Percentiles rank a stretch among this genome's conserved stretches.
These are phyloP conservation scores for Sebastes variabilis DNA, from an alignment of 2,797 vertebrate genomes.

Conservation along the genomic window DNA sequence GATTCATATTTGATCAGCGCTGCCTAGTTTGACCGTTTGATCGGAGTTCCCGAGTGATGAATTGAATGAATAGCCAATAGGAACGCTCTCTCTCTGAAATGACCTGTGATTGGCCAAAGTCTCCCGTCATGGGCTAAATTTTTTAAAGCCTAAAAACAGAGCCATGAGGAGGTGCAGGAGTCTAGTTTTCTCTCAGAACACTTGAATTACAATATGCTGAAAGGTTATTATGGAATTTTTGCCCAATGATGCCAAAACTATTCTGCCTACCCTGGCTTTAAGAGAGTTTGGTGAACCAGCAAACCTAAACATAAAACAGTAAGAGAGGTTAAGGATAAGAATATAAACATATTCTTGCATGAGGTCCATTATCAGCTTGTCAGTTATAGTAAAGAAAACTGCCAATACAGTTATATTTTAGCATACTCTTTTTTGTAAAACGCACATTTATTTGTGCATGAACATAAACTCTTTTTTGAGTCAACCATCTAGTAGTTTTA, in stretches of 20 bases:
- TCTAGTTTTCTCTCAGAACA: too few relatives aligned
- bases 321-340: neutral
- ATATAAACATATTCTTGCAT: neutral
- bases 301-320: neutral
- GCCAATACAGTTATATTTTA: neutral
- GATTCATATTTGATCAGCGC: too few relatives aligned
- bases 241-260: too few relatives aligned
- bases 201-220: too few relatives aligned
- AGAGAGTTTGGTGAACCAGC: neutral
- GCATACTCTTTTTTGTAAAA: neutral
- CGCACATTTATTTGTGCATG: neutral
- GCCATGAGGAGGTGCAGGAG: too few relatives aligned
- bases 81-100: too few relatives aligned
- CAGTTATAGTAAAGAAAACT: neutral
- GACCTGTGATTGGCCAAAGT: too few relatives aligned
- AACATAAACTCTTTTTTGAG: neutral
- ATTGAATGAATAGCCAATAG: too few relatives aligned
- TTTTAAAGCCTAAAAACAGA: too few relatives aligned
- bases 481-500: neutral
- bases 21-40: too few relatives aligned
- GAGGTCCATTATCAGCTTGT: neutral
- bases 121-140: rapidly evolving
- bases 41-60: too few relatives aligned
- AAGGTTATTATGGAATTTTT: too few relatives aligned
- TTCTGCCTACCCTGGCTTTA: neutral